Base-by-base conservation (phyloP, 2,797 vertebrate genomes). In the Gymnocypris eckloni region DNA sequence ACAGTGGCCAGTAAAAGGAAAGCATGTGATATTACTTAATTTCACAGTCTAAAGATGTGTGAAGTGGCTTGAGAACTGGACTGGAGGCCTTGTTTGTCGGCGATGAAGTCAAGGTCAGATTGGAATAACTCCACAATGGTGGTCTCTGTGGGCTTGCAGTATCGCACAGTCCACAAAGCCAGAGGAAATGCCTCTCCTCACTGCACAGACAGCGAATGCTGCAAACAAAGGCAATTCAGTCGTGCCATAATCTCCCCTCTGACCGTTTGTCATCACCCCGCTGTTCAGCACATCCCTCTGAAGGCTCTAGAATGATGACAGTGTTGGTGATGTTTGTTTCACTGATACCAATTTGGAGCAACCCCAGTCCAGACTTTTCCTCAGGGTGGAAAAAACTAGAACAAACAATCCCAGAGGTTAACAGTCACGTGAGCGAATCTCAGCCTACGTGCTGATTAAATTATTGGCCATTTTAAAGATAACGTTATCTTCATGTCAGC, bases 131-230 rank as follows among this genome's bases (percentile, higher is more conserved):
- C 52, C 67, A 76, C 66, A 61, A 86, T 82, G 39, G 80, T 79
- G 70, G 72, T 82, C 86, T 88, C 86, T 64, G 28, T 13, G 61
- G 72, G 28, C 80, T 82, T 43, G 66, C 45, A 67, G 86, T 86
- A 84, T 86, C 71, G 39, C 75, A 45, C 73, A 73, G 82, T 88
- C 80, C 86, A 54, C 70, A 87, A 70, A 83, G 66, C 52, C 11
- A 81, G 83, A 88, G 89, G 89, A 88, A 90, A 87, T 88, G 87
- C 86, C 87, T 90, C 81, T 88, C 83, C 67, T 69, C 52, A 64
- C 54, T 73, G 28, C 86, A 80, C 52, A 84, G 85, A 90, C 52
- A 88, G 87, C 61, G 93, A 89, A 88, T 81, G 71, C 70, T 71
- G 25, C 87, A 88, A 88, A 88, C 76, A 79, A 85, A 72, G 77